Evolutionary conservation across 2,113 vertebrate genomes (phyloP), one percentile per base, ranked within the genome.

Genomic region (Morone saxatilis): DNA sequence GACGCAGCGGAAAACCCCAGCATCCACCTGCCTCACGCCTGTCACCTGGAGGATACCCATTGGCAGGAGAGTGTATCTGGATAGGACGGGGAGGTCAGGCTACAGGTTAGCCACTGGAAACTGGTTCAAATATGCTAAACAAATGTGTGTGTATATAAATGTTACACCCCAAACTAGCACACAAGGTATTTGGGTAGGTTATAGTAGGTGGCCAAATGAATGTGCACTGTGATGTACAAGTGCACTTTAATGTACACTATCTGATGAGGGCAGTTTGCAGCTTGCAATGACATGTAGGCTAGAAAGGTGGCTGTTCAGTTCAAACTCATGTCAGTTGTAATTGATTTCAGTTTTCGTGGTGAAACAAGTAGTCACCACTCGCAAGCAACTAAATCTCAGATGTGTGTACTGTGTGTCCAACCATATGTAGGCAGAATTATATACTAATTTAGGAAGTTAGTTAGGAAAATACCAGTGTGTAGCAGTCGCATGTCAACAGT

Each of bases 1-100:
- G 10, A 96, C 59, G 0, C 95, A 96, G 57, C 81, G 83, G 75
- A 94, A 96, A 31, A 90, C 76, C 1, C 94, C 96, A 0, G 86
- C 48, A 6, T 96, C 96, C 0, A 40, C 57, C 22, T 67, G 92
- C 67, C 88, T 92, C 61, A 95, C 84, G 0, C 93, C 88, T 0
- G 94, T 95, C 84, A 96, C 94, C 91, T 95, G 95, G 25, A 96
- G 93, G 50, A 96, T 92, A 0, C 95, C 95, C 61, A 92, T 94
- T 0, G 95, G 96, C 7, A 96, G 93, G 43, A 96, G 93, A 1
- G 93, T 96, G 85, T 95, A 96, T 89, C 96, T 96, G 91, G 3
- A 83, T 2, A 65, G 45, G 40, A 1, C 25, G 6, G 19, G 25
- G 10, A 68, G 5, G 48, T 14, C 50, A 53, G 40, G 11, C 3